Conservation (phyloP, 1,140 invertebrate genomes). For the Varroa destructor region DNA sequence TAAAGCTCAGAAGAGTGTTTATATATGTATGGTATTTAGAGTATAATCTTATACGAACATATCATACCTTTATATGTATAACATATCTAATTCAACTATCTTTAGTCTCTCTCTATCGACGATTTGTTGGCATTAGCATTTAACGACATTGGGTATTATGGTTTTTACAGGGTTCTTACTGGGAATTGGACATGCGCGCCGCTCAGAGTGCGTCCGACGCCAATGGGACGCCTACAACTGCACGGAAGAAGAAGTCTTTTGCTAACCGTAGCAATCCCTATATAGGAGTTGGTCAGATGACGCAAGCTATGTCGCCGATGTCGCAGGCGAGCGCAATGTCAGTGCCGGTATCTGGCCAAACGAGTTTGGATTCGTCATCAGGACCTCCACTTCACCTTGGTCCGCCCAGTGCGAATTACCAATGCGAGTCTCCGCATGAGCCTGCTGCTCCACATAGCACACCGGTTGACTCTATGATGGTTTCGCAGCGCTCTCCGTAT, state of each 20-base stretch:
- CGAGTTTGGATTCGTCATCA: not conserved
- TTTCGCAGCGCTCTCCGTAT: slow-evolving; percentile 9
- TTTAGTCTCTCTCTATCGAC: no score
- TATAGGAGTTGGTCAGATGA: not conserved
- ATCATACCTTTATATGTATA: no score
- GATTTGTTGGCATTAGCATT: no score
- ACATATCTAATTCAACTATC: no score
- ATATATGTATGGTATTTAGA: no score
- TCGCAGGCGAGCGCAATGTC: not conserved
- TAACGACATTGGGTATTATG: no score
- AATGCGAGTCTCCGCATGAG: slow-evolving; percentile 1
- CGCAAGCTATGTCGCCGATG: not conserved
- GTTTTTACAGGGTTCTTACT: slow-evolving; percentile 8
- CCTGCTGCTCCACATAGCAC: slow-evolving; percentile 3
- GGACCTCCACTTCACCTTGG: not conserved
- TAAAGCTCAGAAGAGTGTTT: no score
- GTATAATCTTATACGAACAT: no score
- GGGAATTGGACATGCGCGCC: slow-evolving; percentile 12
- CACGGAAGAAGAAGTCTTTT: slow-evolving; percentile 5
- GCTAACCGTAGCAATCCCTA: slow-evolving; percentile 20
- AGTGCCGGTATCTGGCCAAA: slow-evolving; percentile 3
- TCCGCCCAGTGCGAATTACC: no score
- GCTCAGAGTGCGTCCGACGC: slow-evolving; percentile 16
- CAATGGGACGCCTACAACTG: not conserved
- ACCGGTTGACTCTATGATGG: slow-evolving; percentile 18